Evolutionary conservation across 2,113 vertebrate genomes (phyloP), one percentile per base, ranked within the genome.

Genomic region (Puntigrus tetrazona): DNA sequence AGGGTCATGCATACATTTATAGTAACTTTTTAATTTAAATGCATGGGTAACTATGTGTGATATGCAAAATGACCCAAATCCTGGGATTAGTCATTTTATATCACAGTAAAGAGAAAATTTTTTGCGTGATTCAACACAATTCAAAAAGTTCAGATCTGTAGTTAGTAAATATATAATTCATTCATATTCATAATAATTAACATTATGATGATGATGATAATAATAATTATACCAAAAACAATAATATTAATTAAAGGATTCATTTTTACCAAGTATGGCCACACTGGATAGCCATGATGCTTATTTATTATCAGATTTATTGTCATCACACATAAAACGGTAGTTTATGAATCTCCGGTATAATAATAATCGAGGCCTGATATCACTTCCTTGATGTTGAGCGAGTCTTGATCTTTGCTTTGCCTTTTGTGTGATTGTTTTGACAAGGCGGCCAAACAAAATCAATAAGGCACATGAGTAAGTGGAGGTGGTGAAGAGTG

Each of bases 351-450:
- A 80, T 47, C 25, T 79, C n/a, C 5, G 18, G 18, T 55, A 76
- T 59, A 41, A 65, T 20, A 45, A 31, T 38, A 63, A 45, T 45
- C 0, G 4, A 47, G 4, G 25, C 36, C 5, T 65, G 34, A 78
- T 59, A 78, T 78, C 25, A 22, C 59, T 45, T 80, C 18, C 78
- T 80, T 65, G 57, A 18, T 29, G 7, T 27, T 80, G 25, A 80
- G 34, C 59, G 34, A 78, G 52, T 59, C 22, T 78, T 59, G 52
- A 78, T 59, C 52, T 38, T 78, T 78, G 52, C 52, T 78, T 57
- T 41, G 76, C 76, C 59, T 80, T 65, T 13, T 63, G 59, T 45
- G 18, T 43, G 38, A 45, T 65, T 80, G 78, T 80, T 80, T 80
- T 80, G 78, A 80, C 78, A 29, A 78, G 76, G 36, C 34, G 2